A percentile compares a stretch with the other conserved stretches of the same genome.
Conservation (phyloP, 1,140 invertebrate genomes). For the Ctenoplectra terminalis region DNA sequence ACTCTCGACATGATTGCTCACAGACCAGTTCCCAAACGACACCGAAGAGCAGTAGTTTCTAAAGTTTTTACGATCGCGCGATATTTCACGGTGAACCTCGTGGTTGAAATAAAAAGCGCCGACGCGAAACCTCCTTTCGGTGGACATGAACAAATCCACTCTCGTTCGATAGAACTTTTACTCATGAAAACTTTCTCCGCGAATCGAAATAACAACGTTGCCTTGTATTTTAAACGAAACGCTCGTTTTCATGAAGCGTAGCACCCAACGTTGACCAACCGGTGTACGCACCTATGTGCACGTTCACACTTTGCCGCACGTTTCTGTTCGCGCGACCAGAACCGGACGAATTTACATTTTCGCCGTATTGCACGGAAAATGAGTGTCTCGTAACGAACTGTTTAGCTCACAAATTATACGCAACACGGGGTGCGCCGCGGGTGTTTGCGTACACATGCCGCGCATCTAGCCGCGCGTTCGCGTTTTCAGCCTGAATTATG, state of each 20-base stretch:
- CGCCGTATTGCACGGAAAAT: conserved; percentile 19
- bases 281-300: not conserved
- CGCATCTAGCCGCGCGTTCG: not conserved
- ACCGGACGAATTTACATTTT: conserved; percentile 26
- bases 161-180: not conserved
- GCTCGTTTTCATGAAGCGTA: not conserved
- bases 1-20: no score
- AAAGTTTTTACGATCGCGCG: not conserved
- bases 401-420: conserved; percentile 28
- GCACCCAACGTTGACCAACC: not conserved
- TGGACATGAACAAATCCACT: not conserved
- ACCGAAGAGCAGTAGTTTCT: not conserved
- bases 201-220: no score
- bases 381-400: conserved; percentile 24
- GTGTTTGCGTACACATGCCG: not conserved
- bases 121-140: not conserved
- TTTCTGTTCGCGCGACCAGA: not conserved
- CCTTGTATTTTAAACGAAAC: not conserved
- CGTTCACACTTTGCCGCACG: not conserved
- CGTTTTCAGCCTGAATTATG: conserved; percentile 34
- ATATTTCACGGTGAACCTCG: not conserved
- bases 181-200: no score
- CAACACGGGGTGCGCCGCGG: not conserved
- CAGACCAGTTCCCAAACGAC: not conserved
- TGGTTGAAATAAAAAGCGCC: no score